Evolutionary conservation across 2,113 vertebrate species (phyloP).

Genomic region (Myxocyprinus asiaticus): DNA sequence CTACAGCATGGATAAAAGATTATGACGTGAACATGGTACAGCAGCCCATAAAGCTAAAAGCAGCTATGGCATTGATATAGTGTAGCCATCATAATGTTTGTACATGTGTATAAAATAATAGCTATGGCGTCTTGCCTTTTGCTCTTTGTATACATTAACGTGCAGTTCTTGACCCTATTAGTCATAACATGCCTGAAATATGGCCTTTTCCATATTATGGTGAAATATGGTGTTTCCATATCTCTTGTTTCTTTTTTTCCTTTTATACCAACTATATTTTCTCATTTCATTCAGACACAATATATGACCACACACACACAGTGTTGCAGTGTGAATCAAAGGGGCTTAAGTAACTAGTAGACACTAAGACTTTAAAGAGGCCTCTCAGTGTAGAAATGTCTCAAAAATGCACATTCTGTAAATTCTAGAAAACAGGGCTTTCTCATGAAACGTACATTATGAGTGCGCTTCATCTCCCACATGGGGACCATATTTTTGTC

Average conservation of each 20-base stretch:
- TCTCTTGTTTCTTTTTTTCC: neutral
- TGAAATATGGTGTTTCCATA: neutral
- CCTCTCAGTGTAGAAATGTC: neutral
- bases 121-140: slow-evolving; percentile 32
- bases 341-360: slow-evolving; percentile 11
- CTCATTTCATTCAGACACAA: neutral
- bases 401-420: neutral
- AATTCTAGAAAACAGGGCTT: slow-evolving; percentile 12
- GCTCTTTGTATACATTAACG: slow-evolving; percentile 33
- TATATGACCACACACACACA: slow-evolving; percentile 5
- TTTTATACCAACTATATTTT: neutral
- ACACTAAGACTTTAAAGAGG: slow-evolving; percentile 18
- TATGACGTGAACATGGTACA: neutral
- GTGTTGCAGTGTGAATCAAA: neutral
- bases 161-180: slow-evolving; percentile 38
- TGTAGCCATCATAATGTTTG: slow-evolving; percentile 14
- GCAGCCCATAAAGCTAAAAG: neutral
- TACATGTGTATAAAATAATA: slow-evolving; percentile 43
- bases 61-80: neutral
- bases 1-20: neutral
- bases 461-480: neutral
- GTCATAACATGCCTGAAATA: slow-evolving; percentile 12
- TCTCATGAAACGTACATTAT: neutral
- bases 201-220: slow-evolving; percentile 1
- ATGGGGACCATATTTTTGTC: neutral